Base-by-base conservation (phyloP, 64 coral and sea anemone species). In the Cladopsammia gracilis region DNA sequence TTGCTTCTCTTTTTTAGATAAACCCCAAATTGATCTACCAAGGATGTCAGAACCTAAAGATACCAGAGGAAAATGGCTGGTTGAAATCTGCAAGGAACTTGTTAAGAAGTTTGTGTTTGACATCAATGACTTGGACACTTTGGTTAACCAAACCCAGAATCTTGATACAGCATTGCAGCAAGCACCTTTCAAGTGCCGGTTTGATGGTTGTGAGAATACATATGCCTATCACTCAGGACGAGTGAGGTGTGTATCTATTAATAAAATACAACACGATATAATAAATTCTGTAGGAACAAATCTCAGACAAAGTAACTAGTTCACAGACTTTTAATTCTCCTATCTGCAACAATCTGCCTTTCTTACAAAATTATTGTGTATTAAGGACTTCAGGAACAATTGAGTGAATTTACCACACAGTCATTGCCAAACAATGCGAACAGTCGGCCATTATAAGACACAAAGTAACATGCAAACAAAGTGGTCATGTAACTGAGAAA, bases 121-220 rank as follows among this genome's bases (percentile, higher is more conserved):
- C 43, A 49, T n/a, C 46, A 75, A 43, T 48, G 71, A 75, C 47
- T 11, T 75, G 4, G 46, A 75, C 19, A 15, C 71, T 75, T 44
- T 75, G 45, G 71, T 75, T 15, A 15, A 75, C 44, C 71, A 75
- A 75, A 49, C 46, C 44, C 43, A 49, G 47, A 15, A 75, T 10
- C 45, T 74, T 47, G 71, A 74, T 47, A 74, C 19, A 10, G 71
- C 71, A 74, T 47, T 74, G 71, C 71, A 2, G 71, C 42, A 75
- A 72, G 72, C 72, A 48, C 3, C 44, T 75, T 75, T 75, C 46
- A 49, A 49, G 72, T 75, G 72, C 72, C 47, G 47, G 42, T 48
- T 75, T 75, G 72, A 75, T 48, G 46, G 45, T 48, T 75, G 72
- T 75, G 72, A 75, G 19, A 75, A 44, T 48, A 75, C 43, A 49